These are phyloP conservation scores for Lasioglossum calceatum DNA, from an alignment of 2,888 invertebrate genomes.

Conservation along the genomic window DNA sequence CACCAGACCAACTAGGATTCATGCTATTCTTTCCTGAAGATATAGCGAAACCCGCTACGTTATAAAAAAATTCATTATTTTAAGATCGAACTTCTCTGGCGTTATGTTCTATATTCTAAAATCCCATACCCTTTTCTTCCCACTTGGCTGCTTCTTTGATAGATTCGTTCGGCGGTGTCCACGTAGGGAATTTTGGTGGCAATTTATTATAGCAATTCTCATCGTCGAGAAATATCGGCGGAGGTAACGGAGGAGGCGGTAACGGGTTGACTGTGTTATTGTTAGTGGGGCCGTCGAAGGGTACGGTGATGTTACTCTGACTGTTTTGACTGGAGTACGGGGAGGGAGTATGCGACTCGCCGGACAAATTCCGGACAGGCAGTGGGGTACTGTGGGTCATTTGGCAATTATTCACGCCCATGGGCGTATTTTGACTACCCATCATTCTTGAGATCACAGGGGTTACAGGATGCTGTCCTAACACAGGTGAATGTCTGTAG, in stretches of 20 bases:
- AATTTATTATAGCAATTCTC: conserved; percentile 83
- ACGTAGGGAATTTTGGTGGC: conserved; percentile 84
- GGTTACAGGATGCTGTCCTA: conserved; percentile 78
- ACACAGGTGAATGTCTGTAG: conserved; percentile 85
- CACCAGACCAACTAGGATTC: conserved; percentile 79
- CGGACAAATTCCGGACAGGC: conserved; percentile 76
- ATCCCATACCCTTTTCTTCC: conserved; percentile 79
- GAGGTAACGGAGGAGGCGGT: conserved; percentile 83
- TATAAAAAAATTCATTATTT: conserved; percentile 42
- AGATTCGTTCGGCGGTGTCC: conserved; percentile 81
- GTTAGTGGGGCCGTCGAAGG: conserved; percentile 75
- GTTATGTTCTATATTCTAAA: conserved; percentile 2
- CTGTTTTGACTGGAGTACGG: conserved; percentile 83
- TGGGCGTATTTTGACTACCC: conserved; percentile 63
- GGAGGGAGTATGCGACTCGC: conserved; percentile 80
- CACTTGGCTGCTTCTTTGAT: conserved; percentile 79
- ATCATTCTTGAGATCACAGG: conserved; percentile 76
- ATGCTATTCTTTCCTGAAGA: conserved; percentile 78
- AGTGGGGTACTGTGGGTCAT: conserved; percentile 81
- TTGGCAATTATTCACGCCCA: conserved; percentile 75
- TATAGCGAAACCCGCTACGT: conserved; percentile 54
- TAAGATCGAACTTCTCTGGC: not conserved
- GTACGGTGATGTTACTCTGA: conserved; percentile 77
- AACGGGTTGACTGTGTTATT: conserved; percentile 78
- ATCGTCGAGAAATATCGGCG: conserved; percentile 83